Evolutionary conservation across 1,140 invertebrate genomes (phyloP), one percentile per base, ranked within the genome.

Genomic region (Anoplolepis gracilipes): DNA sequence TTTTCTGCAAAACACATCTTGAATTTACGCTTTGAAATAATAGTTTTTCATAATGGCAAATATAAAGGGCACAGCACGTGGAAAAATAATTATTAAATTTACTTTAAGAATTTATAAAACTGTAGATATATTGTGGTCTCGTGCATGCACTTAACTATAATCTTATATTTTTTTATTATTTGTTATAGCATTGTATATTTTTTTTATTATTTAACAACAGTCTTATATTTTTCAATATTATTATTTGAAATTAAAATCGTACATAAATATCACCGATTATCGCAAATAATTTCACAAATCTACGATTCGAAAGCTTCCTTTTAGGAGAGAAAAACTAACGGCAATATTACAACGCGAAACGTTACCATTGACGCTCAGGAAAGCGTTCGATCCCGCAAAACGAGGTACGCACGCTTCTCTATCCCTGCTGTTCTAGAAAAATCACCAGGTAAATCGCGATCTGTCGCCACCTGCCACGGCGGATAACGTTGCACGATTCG

Each of bases 401-500:
- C 5, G 6, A 4, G 73, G 25, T 5, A 0, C 55, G 11, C n/a
- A 16, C n/a, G 30, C 46, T 49, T 49, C 16, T 49, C 46, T 49
- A 49, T 49, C 46, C 46, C 46, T 42, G 39, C 11, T 49, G 33
- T n/a, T n/a, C 28, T 10, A 10, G 16, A 33, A 62, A 61, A 19
- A 16, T 11, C 75, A 28, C 16, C 46, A 65, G 16, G 13, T 19
- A 55, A 79, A 55, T 69, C 33, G 42, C 25, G n/a, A 65, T n/a
- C 16, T 33, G 25, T 53, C 42, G 65, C 77, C 78, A 72, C 49
- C 78, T 81, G 64, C 49, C 46, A 42, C 65, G 25, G 57, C 42
- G 46, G 22, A 2, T 46, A 57, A 70, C 77, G 65, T 79, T 69
- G 36, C 42, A 46, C 77, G 28, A 82, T 22, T 42, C 36, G 77